A percentile compares a stretch with the other conserved stretches of the same genome.
phyloP scores from a whole-genome alignment of 1,140 invertebrate species.

The Chironomus striatipennis region DNA sequence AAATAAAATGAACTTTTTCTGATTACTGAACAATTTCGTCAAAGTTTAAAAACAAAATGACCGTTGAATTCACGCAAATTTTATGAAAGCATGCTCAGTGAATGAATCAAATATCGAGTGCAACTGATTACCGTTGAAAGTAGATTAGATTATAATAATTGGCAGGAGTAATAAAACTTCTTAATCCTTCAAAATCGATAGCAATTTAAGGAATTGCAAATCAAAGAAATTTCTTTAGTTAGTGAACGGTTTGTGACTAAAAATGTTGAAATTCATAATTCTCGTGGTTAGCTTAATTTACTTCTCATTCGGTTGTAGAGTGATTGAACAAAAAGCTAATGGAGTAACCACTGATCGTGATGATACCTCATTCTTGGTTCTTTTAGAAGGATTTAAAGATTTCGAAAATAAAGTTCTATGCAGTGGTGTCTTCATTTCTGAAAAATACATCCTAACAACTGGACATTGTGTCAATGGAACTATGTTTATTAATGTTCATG shows the following conservation, averaged over 20 bases:
- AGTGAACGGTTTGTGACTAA: too few relatives aligned
- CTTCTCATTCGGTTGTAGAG: not conserved
- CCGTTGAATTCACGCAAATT: too few relatives aligned
- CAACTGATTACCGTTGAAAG: too few relatives aligned
- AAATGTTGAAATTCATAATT: not conserved
- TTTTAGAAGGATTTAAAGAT: not conserved
- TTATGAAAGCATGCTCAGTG: too few relatives aligned
- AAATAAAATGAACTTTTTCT: too few relatives aligned
- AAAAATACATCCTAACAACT: not conserved
- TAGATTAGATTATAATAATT: too few relatives aligned
- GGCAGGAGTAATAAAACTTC: too few relatives aligned
- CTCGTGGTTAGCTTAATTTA: not conserved
- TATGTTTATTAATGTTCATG: conserved; percentile 3
- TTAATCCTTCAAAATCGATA: too few relatives aligned
- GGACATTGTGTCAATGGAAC: not conserved
- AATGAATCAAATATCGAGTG: too few relatives aligned
- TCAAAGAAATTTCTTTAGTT: not conserved
- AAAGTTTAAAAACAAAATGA: too few relatives aligned
- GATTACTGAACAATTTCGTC: too few relatives aligned
- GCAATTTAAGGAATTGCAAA: not conserved
- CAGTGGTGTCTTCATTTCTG: not conserved
- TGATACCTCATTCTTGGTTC: not conserved
- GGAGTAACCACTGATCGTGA: not conserved
- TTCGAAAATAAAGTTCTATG: not conserved
- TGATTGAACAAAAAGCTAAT: conserved; percentile 11